phyloP scores from a whole-genome alignment of 2,888 invertebrate genomes.

The Teinopalpus imperialis region DNA sequence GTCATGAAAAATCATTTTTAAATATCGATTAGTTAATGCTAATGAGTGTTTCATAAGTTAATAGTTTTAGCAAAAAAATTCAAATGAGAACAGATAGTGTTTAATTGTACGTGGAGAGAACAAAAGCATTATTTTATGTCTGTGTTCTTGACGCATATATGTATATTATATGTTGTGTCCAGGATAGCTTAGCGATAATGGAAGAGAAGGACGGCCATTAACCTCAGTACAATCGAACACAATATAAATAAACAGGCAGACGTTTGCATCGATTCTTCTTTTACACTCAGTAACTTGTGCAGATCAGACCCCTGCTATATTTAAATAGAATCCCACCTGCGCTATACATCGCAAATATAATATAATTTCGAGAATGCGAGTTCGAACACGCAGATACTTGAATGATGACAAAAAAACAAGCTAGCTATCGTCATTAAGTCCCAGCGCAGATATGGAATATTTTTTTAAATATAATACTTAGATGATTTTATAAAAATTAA shows the following conservation, averaged over 20 bases:
- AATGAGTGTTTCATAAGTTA: slow-evolving; percentile 2
- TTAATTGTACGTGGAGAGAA: not conserved
- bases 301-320: slow-evolving; percentile 3
- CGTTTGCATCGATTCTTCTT: slow-evolving; percentile 12
- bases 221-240: slow-evolving; percentile 38
- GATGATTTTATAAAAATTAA: no score
- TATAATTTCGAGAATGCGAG: slow-evolving; percentile 11
- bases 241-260: slow-evolving; percentile 16
- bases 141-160: slow-evolving; percentile 10
- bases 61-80: slow-evolving; percentile 11
- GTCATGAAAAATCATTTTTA: slow-evolving; percentile 6
- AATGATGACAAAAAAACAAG: slow-evolving; percentile 34
- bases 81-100: slow-evolving; percentile 1
- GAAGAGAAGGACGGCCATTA: slow-evolving; percentile 70
- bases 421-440: not conserved
- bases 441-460: no score
- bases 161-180: slow-evolving; percentile 28
- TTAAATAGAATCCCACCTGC: slow-evolving; percentile 4
- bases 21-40: slow-evolving; percentile 16
- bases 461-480: no score
- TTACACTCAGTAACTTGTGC: not conserved
- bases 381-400: slow-evolving; percentile 31
- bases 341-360: slow-evolving; percentile 6
- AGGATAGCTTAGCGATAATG: slow-evolving; percentile 45
- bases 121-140: slow-evolving; percentile 10